These are phyloP conservation scores for Vidua chalybeata DNA, from an alignment of 2,113 vertebrate species.

Conservation along the genomic window DNA sequence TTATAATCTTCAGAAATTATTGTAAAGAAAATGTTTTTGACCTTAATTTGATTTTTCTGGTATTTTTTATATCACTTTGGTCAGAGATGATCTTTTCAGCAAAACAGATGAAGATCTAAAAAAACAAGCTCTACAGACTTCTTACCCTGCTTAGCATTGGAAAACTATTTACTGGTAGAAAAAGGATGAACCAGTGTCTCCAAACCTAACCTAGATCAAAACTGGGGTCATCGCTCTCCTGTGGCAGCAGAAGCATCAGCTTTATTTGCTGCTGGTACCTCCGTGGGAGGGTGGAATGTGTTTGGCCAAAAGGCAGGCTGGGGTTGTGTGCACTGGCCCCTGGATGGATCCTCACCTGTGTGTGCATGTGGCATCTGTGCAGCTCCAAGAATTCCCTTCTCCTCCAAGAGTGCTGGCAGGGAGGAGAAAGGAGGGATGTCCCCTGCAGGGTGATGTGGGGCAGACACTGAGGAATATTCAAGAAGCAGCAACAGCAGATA, in stretches of 20 bases:
- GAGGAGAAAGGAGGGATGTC: neutral
- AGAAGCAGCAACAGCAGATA: neutral
- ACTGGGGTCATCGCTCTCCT: neutral
- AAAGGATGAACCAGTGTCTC: neutral
- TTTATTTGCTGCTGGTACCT: neutral
- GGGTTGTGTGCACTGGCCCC: neutral
- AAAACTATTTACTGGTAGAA: neutral
- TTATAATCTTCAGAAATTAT: neutral
- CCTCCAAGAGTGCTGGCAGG: neutral
- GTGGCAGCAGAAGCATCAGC: fast-evolving
- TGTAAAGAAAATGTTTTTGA: neutral
- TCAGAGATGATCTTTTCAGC: neutral
- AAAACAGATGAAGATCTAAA: neutral
- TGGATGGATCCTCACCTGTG: neutral
- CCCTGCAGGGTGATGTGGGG: neutral
- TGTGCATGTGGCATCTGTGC: no score
- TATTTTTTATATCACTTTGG: neutral
- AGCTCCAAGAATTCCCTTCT: neutral
- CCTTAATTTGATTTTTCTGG: neutral
- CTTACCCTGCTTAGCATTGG: neutral
- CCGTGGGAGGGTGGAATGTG: fast-evolving
- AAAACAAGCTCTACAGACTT: neutral
- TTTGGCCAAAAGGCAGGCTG: neutral
- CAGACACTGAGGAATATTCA: neutral
- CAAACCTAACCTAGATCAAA: neutral